phyloP scores from a whole-genome alignment of 2,797 vertebrate species.

The Staurois parvus region DNA sequence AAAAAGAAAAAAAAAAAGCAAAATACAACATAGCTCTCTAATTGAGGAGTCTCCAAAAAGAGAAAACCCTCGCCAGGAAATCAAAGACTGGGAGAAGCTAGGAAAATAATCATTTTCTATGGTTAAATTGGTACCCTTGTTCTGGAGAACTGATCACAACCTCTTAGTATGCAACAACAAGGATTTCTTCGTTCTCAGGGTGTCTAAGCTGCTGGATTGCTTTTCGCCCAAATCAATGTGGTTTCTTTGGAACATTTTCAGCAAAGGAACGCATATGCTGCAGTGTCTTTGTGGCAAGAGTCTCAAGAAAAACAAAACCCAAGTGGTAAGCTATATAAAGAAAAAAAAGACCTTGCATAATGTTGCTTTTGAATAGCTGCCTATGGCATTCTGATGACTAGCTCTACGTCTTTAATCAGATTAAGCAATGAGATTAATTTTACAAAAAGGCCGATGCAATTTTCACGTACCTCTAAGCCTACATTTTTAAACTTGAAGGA shows the following conservation, averaged over 20 bases:
- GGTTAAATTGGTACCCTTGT: slow-evolving; percentile 92
- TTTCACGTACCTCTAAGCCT: slow-evolving; percentile 63
- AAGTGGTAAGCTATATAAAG: slow-evolving; percentile 92
- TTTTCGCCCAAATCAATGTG: slow-evolving; percentile 99
- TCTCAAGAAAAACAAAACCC: slow-evolving; percentile 99
- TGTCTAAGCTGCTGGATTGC: slow-evolving; percentile 99
- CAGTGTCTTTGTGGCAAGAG: slow-evolving; percentile 99
- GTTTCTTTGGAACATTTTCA: slow-evolving; percentile 99
- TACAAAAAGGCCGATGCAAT: slow-evolving; percentile 66
- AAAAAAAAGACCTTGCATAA: slow-evolving; percentile 68
- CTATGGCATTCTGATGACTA: slow-evolving; percentile 71
- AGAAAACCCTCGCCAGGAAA: slow-evolving; percentile 87
- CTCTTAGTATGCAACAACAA: slow-evolving; percentile 99
- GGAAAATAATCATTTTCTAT: slow-evolving; percentile 93
- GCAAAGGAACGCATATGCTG: slow-evolving; percentile 99
- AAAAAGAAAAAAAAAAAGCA: neutral
- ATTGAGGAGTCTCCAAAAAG: slow-evolving; percentile 88
- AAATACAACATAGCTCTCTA: slow-evolving; percentile 70
- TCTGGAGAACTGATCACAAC: slow-evolving; percentile 95
- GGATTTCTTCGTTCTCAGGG: slow-evolving; percentile 97
- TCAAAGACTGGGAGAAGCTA: slow-evolving; percentile 86
- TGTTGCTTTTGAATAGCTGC: slow-evolving; percentile 70
- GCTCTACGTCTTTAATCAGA: slow-evolving; percentile 74
- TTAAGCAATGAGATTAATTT: slow-evolving; percentile 70
- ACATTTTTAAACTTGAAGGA: slow-evolving; percentile 61